Evolutionary conservation across 2,797 vertebrate species (phyloP).

Genomic region (Acridotheres tristis): DNA sequence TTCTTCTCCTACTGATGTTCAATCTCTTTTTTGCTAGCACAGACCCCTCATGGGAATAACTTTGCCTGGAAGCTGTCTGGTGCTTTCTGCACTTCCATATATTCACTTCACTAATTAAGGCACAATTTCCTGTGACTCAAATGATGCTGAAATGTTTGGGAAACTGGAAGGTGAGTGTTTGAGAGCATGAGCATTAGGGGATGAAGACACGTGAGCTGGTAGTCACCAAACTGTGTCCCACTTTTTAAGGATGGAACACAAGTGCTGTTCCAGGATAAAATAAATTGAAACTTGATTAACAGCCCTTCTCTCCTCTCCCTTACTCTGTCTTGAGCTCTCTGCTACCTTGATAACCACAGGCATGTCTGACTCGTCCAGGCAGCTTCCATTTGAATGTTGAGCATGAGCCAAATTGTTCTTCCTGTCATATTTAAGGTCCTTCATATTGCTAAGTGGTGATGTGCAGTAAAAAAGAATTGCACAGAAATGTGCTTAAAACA

Average conservation of each 20-base stretch:
- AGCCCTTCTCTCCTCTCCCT: background rate
- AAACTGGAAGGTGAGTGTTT: background rate
- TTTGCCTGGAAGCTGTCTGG: background rate
- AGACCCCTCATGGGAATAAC: background rate
- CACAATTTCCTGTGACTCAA: background rate
- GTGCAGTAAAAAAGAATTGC: background rate
- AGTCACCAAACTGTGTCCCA: background rate
- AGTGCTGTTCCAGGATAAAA: background rate
- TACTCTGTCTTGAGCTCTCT: background rate
- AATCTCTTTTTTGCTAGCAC: background rate
- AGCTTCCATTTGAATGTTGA: background rate
- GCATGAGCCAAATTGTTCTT: background rate
- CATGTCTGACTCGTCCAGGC: fast-evolving
- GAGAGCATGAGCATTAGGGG: background rate
- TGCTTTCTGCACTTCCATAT: background rate
- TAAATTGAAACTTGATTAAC: background rate
- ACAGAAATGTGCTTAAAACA: background rate
- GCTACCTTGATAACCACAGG: background rate
- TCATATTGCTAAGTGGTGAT: background rate
- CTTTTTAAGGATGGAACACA: background rate
- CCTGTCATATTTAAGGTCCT: background rate
- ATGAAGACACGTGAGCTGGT: background rate
- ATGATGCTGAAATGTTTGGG: background rate
- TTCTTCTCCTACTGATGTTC: background rate
- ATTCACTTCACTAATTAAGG: background rate